Evolutionary conservation across 2,888 invertebrate species (phyloP), one percentile per base, ranked within the genome.

Genomic region (Thalpophila matura): DNA sequence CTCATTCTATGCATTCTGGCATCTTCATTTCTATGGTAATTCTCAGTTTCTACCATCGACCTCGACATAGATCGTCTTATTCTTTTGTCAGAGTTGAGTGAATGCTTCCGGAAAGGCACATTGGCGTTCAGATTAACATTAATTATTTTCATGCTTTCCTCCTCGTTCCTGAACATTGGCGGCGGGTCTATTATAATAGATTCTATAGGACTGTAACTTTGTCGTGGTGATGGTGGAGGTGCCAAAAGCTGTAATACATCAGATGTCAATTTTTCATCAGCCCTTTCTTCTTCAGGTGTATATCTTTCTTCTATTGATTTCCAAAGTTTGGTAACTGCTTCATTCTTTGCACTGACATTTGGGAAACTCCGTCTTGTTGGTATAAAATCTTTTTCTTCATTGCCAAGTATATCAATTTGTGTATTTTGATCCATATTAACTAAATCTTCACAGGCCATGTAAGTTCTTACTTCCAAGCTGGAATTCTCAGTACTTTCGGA

Each of bases 381-480:
- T 81, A 93, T 71, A 72, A 89, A 93, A 79, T 92, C 93, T n/a
- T 80, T 84, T 55, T 87, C 88, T 35, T 86, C 86, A 71, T 79
- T 89, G 18, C 91, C 89, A 47, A 92, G 80, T 59, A 88, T 90
- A 73, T 91, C 90, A 38, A 96, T 94, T 85, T 94, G 95, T 9
- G 94, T 94, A 85, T 96, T 95, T 80, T 96, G 96, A 83, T 96
- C 96, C 82, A 97, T 95, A 86, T 96, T 96, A 10, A 96, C 95
- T 69, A 97, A 90, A 92, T 97, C 96, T 87, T 97, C 97, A 84
- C 96, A 97, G 9, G 96, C 96, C 89, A 96, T 95, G 74, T 96
- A 96, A 16, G 95, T 86, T 26, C 95, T 91, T 20, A 91, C 93
- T 77, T 95, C 95, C 77, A 96, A 96, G 77, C 96, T 96, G 43